Base-by-base conservation (phyloP, 2,797 vertebrate genomes). In the Lutjanus campechanus region DNA sequence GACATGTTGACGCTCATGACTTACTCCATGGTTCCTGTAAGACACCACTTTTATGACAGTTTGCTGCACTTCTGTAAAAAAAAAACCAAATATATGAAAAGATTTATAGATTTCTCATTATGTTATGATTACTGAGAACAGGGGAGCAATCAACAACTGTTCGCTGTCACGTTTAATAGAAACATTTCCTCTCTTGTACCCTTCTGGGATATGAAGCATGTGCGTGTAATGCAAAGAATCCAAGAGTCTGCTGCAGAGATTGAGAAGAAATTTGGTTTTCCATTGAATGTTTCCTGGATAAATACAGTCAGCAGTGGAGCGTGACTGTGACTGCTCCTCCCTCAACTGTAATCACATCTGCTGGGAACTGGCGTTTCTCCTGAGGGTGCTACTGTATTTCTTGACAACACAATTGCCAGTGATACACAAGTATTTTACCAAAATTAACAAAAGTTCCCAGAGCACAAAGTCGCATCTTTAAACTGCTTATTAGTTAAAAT, bases 1-100 rank as follows among this genome's bases (percentile, higher is more conserved):
- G 96, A 98, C 36, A 89, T 93, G 94, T 67, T 98, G 79, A 93
- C 95, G 96, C 55, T 97, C 95, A 95, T 96, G 94, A 96, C 96
- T 8, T 97, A 97, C 94, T 97, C 97, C 87, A 91, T 96, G 95
- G 94, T 98, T 81, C 97, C 97, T 91, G 97, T 97, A 96, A 94
- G 96, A 73, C 43, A 59, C 53, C 16, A 15, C 8, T 63, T 56
- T 36, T 55, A 17, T 53, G 15, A 11, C 11, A 25, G 11, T 62
- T 70, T 4, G 63, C 40, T 73, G 11, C 15, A 20, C 1, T 54
- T 25, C 43, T 70, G 29, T 47, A 8, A 44, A 41, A 59, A 58
- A n/a, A n/a, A n/a, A n/a, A n/a, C n/a, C 4, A 16, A 2, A 55
- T 8, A 22, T 12, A 20, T 55, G 4, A 17, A 22, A 44, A 54